Evolutionary conservation across 2,888 invertebrate species (phyloP).

Genomic region (Scaptomyza polygonia): DNA sequence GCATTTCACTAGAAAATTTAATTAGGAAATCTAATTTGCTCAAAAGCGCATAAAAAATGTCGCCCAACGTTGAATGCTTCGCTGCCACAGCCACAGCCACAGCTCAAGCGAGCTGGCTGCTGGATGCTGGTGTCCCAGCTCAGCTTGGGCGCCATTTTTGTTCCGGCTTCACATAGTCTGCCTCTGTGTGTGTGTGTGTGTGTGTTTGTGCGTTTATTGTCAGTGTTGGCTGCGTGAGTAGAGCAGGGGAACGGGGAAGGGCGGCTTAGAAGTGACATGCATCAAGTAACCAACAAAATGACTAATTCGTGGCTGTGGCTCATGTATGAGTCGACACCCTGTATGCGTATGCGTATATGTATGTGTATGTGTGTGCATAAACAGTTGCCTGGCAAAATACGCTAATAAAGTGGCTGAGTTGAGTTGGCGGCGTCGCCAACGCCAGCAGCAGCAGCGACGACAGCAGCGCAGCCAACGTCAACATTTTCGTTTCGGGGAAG

Average conservation of each 20-base stretch:
- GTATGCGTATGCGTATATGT: conserved; percentile 25
- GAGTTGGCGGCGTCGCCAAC: conserved; percentile 41
- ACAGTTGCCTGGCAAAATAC: conserved; percentile 81
- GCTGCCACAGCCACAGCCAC: conserved; percentile 7
- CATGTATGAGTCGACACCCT: conserved; percentile 34
- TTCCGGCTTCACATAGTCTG: conserved; percentile 37
- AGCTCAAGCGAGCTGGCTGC: conserved; percentile 15
- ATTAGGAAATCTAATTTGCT: conserved; percentile 85
- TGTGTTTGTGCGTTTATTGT: conserved; percentile 52
- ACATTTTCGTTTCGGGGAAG: conserved; percentile 28
- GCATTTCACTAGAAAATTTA: conserved; percentile 83
- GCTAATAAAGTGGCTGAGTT: conserved; percentile 81
- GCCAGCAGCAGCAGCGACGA: conserved; percentile 28
- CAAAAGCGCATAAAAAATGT: conserved; percentile 84
- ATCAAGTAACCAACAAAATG: conserved; percentile 82
- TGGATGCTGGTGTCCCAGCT: conserved; percentile 15
- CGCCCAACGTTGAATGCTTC: conserved; percentile 40
- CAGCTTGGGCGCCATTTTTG: conserved; percentile 66
- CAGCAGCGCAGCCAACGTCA: conserved; percentile 18
- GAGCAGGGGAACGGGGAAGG: background rate
- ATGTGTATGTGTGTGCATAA: conserved; percentile 62
- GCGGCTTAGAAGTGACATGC: conserved; percentile 59
- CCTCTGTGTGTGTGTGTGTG: conserved; percentile 18
- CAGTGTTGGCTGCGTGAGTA: conserved; percentile 23
- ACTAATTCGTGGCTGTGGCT: conserved; percentile 78